Conservation (phyloP, 2,888 invertebrate genomes). For the Falcaria lacertinaria region DNA sequence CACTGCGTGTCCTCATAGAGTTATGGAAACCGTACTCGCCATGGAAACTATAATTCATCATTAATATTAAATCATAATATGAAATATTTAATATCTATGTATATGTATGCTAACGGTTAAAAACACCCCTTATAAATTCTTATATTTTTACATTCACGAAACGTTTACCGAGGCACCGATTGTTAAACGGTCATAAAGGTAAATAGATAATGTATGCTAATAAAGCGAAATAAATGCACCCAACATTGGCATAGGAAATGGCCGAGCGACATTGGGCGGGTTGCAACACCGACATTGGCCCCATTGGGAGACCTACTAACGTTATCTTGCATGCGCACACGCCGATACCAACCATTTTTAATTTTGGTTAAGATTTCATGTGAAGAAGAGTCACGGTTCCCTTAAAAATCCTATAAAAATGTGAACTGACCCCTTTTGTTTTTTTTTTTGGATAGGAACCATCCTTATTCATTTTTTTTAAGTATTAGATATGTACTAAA, state of each 20-base stretch:
- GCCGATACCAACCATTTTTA: conserved; percentile 11
- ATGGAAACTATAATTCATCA: too few relatives aligned
- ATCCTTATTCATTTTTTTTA: too few relatives aligned
- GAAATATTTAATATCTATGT: too few relatives aligned
- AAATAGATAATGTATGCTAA: background rate
- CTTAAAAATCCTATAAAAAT: too few relatives aligned
- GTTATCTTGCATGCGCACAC: conserved; percentile 55
- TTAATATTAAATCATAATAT: too few relatives aligned
- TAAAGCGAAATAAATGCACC: conserved; percentile 3
- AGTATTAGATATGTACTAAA: too few relatives aligned
- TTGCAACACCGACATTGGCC: conserved; percentile 77
- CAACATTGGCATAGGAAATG: conserved; percentile 48
- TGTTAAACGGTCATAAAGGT: background rate
- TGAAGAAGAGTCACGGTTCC: background rate
- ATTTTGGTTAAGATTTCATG: background rate
- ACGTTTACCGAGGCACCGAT: background rate
- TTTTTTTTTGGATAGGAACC: too few relatives aligned
- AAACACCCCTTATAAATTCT: too few relatives aligned
- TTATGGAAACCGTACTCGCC: too few relatives aligned
- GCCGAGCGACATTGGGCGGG: conserved; percentile 58
- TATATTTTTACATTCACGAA: background rate
- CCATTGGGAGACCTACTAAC: conserved; percentile 66
- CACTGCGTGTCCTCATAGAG: too few relatives aligned
- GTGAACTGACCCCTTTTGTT: too few relatives aligned
- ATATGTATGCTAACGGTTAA: too few relatives aligned